phyloP scores from a whole-genome alignment of 2,888 invertebrate species.

The Cosmorhoe ocellata region DNA sequence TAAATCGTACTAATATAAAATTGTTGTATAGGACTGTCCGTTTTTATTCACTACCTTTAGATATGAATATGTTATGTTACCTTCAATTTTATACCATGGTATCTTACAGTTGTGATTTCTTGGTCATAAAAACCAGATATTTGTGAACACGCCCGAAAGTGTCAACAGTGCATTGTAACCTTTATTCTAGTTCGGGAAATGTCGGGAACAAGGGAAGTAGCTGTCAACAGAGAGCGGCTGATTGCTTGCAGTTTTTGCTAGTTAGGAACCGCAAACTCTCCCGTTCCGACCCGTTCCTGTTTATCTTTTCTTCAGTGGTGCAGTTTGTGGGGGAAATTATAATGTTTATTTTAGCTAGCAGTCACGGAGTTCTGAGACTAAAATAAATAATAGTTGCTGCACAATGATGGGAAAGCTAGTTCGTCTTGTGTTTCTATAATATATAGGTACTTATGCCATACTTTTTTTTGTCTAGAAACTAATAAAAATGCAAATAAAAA shows the following conservation, averaged over 20 bases:
- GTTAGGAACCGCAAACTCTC: slow-evolving; percentile 40
- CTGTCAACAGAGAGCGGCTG: slow-evolving; percentile 29
- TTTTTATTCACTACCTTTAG: too few species aligned
- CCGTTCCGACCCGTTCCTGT: slow-evolving; percentile 4
- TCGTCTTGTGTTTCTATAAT: too few species aligned
- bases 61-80: too few species aligned
- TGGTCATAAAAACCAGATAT: too few species aligned
- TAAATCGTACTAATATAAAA: too few species aligned
- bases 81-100: too few species aligned
- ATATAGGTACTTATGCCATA: too few species aligned
- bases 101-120: too few species aligned
- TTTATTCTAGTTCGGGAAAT: slow-evolving; percentile 14
- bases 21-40: too few species aligned
- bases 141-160: background rate
- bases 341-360: slow-evolving; percentile 11
- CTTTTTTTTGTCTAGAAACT: too few species aligned
- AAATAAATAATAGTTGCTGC: background rate
- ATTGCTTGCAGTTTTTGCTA: slow-evolving; percentile 49
- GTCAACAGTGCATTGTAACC: slow-evolving; percentile 3
- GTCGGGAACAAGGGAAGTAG: slow-evolving; percentile 16
- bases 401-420: too few species aligned
- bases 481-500: too few species aligned
- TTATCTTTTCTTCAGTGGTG: slow-evolving; percentile 16
- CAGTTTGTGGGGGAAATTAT: slow-evolving; percentile 17
- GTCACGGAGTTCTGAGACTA: background rate